A percentile compares a stretch with the other conserved stretches of the same genome.
phyloP scores from a whole-genome alignment of 2,888 invertebrate species.

The Stenotaenia linearis region DNA sequence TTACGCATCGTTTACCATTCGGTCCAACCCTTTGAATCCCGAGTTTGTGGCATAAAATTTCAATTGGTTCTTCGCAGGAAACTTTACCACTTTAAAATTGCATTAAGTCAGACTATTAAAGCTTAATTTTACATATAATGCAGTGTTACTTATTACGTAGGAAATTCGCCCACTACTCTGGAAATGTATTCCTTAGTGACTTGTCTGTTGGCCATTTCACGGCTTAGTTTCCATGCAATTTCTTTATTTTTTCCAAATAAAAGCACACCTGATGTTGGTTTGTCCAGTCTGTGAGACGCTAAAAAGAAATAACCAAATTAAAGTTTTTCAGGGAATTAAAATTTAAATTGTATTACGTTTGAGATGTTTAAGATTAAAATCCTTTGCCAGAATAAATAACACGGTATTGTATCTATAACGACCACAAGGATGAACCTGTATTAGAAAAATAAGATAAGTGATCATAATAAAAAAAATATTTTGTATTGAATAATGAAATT shows the following conservation, averaged over 20 bases:
- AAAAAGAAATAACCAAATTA: conserved; percentile 28
- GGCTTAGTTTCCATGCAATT: conserved; percentile 82
- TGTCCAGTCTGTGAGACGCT: conserved; percentile 88
- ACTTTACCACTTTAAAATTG: conserved; percentile 61
- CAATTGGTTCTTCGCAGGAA: conserved; percentile 83
- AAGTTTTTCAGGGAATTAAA: neutral
- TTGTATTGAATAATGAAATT: no score
- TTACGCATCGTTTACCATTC: conserved; percentile 87
- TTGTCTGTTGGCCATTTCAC: conserved; percentile 83
- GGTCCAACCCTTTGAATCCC: conserved; percentile 91
- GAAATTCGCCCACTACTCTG: conserved; percentile 88
- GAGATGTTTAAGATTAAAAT: conserved; percentile 87
- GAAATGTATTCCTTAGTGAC: conserved; percentile 94
- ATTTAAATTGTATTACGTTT: conserved; percentile 54
- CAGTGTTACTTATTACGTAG: conserved; percentile 61
- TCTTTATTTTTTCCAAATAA: conserved; percentile 90
- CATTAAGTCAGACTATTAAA: neutral
- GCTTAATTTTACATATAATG: neutral
- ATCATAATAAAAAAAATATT: neutral
- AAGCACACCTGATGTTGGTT: conserved; percentile 89
- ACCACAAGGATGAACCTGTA: conserved; percentile 93
- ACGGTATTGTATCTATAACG: conserved; percentile 96
- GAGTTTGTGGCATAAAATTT: conserved; percentile 89
- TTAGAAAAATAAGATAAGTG: neutral
- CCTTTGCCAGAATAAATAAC: conserved; percentile 91